Evolutionary conservation across 1,140 invertebrate genomes (phyloP).

Genomic region (Solenopsis fugax): DNA sequence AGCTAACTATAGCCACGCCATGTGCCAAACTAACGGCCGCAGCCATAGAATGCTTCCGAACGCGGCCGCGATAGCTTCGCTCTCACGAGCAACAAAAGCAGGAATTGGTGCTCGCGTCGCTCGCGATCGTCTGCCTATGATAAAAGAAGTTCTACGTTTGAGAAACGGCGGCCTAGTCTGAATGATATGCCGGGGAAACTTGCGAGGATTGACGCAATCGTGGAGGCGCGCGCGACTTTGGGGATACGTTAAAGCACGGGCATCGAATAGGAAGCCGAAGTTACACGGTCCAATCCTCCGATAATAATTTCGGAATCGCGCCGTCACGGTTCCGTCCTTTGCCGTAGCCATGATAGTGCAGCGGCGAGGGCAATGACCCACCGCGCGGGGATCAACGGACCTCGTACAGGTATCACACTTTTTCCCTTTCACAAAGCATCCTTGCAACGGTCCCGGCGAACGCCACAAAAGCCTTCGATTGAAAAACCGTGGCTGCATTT

Average conservation of each 20-base stretch:
- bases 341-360: slow-evolving; percentile 29
- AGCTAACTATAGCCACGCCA: slow-evolving; percentile 74
- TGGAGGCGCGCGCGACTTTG: not conserved
- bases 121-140: not conserved
- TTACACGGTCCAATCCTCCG: not conserved
- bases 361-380: slow-evolving; percentile 50
- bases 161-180: not conserved
- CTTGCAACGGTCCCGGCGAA: slow-evolving; percentile 44
- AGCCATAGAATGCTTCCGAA: slow-evolving; percentile 59
- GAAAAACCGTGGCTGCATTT: slow-evolving; percentile 43
- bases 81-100: slow-evolving; percentile 47
- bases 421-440: slow-evolving; percentile 60
- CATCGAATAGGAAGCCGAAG: not conserved
- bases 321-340: slow-evolving; percentile 28
- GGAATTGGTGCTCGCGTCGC: slow-evolving; percentile 37
- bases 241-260: not conserved
- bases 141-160: not conserved
- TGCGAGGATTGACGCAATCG: not conserved
- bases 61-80: slow-evolving; percentile 60
- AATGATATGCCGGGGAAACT: not conserved
- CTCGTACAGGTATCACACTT: slow-evolving; percentile 59
- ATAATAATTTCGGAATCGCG: slow-evolving; percentile 41
- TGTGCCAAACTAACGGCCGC: slow-evolving; percentile 59
- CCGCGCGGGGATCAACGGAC: slow-evolving; percentile 57
- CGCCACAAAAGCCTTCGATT: slow-evolving; percentile 43